These are phyloP conservation scores for Brachyptera risi DNA, from an alignment of 2,888 invertebrate species.

Conservation along the genomic window DNA sequence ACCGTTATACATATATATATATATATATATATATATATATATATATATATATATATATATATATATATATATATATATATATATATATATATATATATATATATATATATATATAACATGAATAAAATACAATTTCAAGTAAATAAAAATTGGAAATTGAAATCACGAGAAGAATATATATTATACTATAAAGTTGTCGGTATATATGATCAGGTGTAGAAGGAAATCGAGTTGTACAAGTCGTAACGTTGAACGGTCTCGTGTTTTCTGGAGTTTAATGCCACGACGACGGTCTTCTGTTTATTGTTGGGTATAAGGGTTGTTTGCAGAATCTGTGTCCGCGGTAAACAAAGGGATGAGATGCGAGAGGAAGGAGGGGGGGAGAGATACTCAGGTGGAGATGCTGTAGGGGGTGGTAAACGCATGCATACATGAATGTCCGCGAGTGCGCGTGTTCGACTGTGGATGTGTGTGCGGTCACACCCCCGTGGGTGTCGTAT, in stretches of 20 bases:
- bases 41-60: no score
- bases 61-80: no score
- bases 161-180: neutral
- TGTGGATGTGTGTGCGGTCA: no score
- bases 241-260: neutral
- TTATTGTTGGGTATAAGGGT: neutral
- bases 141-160: neutral
- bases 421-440: conserved; percentile 14
- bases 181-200: neutral
- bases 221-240: neutral
- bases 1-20: no score
- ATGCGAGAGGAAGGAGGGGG: neutral
- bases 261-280: no score
- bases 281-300: neutral
- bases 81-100: no score
- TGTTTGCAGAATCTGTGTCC: neutral
- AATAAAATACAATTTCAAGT: no score
- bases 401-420: conserved; percentile 3
- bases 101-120: no score
- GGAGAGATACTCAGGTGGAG: neutral
- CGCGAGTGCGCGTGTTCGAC: no score
- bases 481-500: neutral
- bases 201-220: neutral
- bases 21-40: no score
- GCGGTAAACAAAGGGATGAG: neutral